These are phyloP conservation scores for Rhynchonycteris naso DNA, from an alignment of 2,797 vertebrate genomes.

Conservation along the genomic window DNA sequence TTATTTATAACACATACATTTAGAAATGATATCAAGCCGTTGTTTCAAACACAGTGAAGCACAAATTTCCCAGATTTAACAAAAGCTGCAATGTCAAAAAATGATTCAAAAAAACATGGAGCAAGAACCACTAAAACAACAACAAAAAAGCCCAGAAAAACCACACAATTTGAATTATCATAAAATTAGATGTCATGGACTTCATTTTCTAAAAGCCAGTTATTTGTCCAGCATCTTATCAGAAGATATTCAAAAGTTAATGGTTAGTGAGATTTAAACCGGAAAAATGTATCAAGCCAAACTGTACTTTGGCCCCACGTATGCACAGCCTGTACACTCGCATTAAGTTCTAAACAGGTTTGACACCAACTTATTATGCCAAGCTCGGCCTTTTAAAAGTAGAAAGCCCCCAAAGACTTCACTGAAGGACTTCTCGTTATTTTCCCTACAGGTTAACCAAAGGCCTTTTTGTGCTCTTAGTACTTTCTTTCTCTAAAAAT, in stretches of 20 bases:
- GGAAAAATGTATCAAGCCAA: conserved; percentile 72
- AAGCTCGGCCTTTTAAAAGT: conserved; percentile 23
- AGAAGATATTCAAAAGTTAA: conserved; percentile 66
- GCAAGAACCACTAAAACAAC: conserved; percentile 55
- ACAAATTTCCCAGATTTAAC: conserved; percentile 81
- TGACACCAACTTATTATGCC: background rate
- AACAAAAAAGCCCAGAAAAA: background rate
- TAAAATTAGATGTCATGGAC: conserved; percentile 67
- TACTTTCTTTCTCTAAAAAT: conserved; percentile 55
- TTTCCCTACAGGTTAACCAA: conserved; percentile 46
- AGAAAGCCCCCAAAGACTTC: conserved; percentile 47
- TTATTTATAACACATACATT: conserved; percentile 76
- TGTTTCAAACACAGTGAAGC: conserved; percentile 81
- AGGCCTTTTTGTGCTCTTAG: conserved; percentile 30
- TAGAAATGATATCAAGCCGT: conserved; percentile 75
- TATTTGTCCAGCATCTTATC: conserved; percentile 68
- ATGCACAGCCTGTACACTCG: conserved; percentile 5
- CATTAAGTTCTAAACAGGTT: conserved; percentile 69
- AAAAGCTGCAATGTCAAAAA: conserved; percentile 73
- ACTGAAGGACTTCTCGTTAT: conserved; percentile 34
- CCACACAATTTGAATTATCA: conserved; percentile 58
- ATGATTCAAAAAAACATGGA: conserved; percentile 81
- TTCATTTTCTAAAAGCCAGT: conserved; percentile 64
- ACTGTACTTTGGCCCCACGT: conserved; percentile 75
- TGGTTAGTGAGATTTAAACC: conserved; percentile 73